Evolutionary conservation across 2,888 invertebrate species (phyloP).

Genomic region (Nephrotoma guestfalica): DNA sequence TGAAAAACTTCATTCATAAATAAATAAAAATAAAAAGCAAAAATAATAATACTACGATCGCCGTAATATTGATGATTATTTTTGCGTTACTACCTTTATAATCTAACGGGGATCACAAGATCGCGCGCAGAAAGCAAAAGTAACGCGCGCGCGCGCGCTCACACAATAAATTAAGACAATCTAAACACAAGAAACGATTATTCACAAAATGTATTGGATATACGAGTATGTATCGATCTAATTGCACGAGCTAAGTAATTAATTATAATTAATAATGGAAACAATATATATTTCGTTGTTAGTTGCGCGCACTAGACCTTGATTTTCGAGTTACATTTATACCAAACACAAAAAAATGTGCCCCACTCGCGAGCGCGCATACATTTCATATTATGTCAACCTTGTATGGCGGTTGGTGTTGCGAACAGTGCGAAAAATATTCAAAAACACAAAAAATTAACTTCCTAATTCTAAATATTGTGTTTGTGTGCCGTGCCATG

Average conservation of each 20-base stretch:
- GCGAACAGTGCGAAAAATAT: not conserved
- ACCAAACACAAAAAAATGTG: not conserved
- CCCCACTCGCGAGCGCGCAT: not conserved
- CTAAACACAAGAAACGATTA: not conserved
- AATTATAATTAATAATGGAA: not conserved
- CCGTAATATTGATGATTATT: not conserved
- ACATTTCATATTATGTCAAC: not conserved
- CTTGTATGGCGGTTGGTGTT: not conserved
- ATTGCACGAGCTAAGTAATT: not conserved
- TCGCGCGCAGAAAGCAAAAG: not conserved
- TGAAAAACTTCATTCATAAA: not conserved
- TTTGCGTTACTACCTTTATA: not conserved
- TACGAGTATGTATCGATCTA: not conserved
- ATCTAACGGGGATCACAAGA: not conserved
- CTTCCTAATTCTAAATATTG: not conserved
- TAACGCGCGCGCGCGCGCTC: not conserved
- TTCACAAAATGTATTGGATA: not conserved
- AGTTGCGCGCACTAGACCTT: not conserved
- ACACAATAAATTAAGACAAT: not conserved
- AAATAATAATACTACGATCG: not conserved
- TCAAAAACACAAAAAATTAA: not conserved
- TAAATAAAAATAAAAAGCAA: not conserved
- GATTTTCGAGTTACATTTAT: not conserved
- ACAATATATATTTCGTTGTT: not conserved
- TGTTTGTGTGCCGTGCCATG: not conserved